A percentile compares a stretch with the other conserved stretches of the same genome.
phyloP scores from a whole-genome alignment of 2,113 vertebrate species.

The Sylvietta virens region DNA sequence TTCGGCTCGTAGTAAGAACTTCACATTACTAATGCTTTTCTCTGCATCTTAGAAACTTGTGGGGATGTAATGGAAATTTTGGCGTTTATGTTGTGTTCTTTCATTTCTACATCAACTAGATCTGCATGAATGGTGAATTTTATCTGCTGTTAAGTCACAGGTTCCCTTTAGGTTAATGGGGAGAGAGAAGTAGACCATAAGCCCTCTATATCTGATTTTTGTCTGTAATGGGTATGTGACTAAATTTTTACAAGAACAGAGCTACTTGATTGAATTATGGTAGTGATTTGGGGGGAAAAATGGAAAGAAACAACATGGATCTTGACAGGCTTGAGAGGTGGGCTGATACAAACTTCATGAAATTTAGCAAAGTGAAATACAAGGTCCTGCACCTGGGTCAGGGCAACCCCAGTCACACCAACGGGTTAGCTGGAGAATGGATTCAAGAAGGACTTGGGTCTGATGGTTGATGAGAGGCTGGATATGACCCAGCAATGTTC shows the following conservation, averaged over 20 bases:
- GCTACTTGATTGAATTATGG: neutral
- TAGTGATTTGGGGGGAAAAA: rapidly evolving
- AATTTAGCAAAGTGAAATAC: neutral
- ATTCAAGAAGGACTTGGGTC: neutral
- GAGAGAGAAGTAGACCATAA: neutral
- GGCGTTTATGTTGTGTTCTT: neutral
- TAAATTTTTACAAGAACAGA: neutral
- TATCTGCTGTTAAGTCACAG: neutral
- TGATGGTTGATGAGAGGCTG: neutral
- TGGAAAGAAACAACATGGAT: neutral
- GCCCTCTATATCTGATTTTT: neutral
- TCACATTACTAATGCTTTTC: rapidly evolving
- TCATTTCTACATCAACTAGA: neutral
- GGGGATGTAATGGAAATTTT: neutral
- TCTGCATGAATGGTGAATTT: neutral
- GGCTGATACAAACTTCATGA: neutral
- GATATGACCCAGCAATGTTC: rapidly evolving
- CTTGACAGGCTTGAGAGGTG: neutral
- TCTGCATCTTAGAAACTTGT: neutral
- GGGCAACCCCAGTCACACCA: neutral
- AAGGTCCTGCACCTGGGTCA: neutral
- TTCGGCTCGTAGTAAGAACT: rapidly evolving
- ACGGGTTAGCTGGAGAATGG: neutral
- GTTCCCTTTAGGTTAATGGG: neutral
- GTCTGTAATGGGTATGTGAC: neutral